A percentile compares a stretch with the other conserved stretches of the same genome.
Evolutionary conservation across 2,797 vertebrate genomes (phyloP).

Genomic region (Varecia variegata): DNA sequence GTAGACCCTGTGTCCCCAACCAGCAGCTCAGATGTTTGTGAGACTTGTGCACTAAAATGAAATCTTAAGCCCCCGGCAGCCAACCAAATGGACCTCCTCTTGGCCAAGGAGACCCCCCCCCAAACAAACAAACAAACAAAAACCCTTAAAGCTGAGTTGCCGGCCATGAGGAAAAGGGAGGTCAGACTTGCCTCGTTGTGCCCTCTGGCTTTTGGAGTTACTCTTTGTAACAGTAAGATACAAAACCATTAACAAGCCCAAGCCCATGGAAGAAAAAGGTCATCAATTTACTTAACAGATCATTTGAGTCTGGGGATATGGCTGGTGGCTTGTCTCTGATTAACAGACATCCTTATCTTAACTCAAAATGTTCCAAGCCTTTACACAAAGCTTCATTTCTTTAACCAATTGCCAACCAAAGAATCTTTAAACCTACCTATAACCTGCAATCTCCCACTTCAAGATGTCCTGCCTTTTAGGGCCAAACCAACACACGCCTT

Average conservation of each 20-base stretch:
- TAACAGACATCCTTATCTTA: too few relatives aligned
- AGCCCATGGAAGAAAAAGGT: background rate
- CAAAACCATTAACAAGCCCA: background rate
- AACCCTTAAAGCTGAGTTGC: background rate
- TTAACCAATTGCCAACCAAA: too few relatives aligned
- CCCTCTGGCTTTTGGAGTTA: background rate
- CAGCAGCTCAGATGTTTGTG: background rate
- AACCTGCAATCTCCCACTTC: background rate
- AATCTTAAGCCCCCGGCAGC: background rate
- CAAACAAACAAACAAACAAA: background rate
- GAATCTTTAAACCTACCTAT: background rate
- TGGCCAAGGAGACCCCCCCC: background rate
- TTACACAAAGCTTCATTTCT: too few relatives aligned
- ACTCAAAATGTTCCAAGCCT: too few relatives aligned
- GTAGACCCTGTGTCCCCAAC: accelerated
- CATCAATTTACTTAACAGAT: background rate
- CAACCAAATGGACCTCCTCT: background rate
- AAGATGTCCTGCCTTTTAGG: background rate
- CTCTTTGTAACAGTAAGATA: background rate
- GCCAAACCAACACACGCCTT: background rate
- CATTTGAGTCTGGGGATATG: too few relatives aligned
- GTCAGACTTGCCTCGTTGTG: background rate
- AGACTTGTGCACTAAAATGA: background rate
- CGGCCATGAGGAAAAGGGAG: background rate
- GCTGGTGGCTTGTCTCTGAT: too few relatives aligned